A percentile compares a stretch with the other conserved stretches of the same genome.
Evolutionary conservation across 2,888 invertebrate genomes (phyloP).

Genomic region (Tinea semifulvella): DNA sequence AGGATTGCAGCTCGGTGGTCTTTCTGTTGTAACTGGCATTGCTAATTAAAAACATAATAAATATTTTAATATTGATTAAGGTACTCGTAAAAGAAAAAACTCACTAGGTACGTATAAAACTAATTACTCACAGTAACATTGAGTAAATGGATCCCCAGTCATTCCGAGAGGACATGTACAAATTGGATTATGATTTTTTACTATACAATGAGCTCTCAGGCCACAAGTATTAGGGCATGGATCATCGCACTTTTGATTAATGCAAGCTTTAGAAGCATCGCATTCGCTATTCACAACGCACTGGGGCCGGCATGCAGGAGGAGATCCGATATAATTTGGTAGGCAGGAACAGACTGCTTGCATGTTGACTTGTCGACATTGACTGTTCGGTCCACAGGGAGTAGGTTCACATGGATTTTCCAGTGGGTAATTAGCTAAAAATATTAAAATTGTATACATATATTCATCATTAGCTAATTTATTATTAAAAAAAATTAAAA

Average conservation of each 20-base stretch:
- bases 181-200: conserved; percentile 86
- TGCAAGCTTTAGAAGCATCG: conserved; percentile 80
- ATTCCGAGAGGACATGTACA: conserved; percentile 87
- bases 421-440: conserved; percentile 46
- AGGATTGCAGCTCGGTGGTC: conserved; percentile 79
- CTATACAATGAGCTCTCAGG: conserved; percentile 82
- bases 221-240: conserved; percentile 91
- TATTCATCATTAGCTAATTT: too few species aligned
- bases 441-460: conserved; percentile 15
- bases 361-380: conserved; percentile 79
- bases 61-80: background rate
- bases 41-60: conserved; percentile 26
- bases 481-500: background rate
- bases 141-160: conserved; percentile 87
- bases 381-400: conserved; percentile 89
- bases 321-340: conserved; percentile 79
- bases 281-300: conserved; percentile 91
- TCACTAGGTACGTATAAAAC: background rate
- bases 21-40: conserved; percentile 62
- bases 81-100: background rate
- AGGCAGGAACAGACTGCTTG: conserved; percentile 88
- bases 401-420: conserved; percentile 82
- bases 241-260: conserved; percentile 86
- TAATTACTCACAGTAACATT: conserved; percentile 74
- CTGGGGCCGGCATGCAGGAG: conserved; percentile 84